Evolutionary conservation across 92 coral and sea anemone species (phyloP).

Genomic region (Phenganax marumi): DNA sequence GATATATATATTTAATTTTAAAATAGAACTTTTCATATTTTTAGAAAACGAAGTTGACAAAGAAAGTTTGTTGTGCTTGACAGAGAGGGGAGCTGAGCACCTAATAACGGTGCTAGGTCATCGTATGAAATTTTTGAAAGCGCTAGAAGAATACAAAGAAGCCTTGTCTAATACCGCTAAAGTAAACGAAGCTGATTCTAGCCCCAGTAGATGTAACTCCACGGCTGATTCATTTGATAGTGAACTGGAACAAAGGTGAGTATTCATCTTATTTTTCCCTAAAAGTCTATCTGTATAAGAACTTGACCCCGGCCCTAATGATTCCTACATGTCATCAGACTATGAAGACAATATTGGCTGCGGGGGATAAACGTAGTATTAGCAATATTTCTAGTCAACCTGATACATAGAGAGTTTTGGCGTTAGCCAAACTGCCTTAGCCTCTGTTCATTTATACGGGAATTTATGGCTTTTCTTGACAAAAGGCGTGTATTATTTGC

Average conservation of each 20-base stretch:
- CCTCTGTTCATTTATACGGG: too few species aligned
- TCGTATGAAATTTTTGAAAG: slow-evolving; percentile 25
- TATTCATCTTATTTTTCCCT: not conserved
- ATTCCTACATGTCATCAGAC: too few species aligned
- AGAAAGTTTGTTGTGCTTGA: slow-evolving; percentile 20
- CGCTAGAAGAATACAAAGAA: not conserved
- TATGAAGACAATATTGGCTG: too few species aligned
- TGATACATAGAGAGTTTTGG: too few species aligned
- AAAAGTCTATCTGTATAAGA: not conserved
- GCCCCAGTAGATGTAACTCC: not conserved
- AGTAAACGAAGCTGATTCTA: not conserved
- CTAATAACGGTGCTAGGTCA: slow-evolving; percentile 22
- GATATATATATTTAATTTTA: not conserved
- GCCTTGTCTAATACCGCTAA: too few species aligned
- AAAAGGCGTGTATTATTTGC: too few species aligned
- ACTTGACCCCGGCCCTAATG: not conserved
- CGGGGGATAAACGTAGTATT: too few species aligned
- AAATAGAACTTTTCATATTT: not conserved
- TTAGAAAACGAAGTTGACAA: slow-evolving; percentile 26
- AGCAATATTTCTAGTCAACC: too few species aligned
- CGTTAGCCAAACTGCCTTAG: too few species aligned
- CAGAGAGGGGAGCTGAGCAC: slow-evolving; percentile 12
- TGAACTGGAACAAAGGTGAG: slow-evolving; percentile 13
- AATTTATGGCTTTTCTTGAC: too few species aligned
- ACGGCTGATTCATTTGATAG: not conserved